Evolutionary conservation across 1,140 invertebrate genomes (phyloP), one percentile per base, ranked within the genome.

Genomic region (Dendroctonus valens): DNA sequence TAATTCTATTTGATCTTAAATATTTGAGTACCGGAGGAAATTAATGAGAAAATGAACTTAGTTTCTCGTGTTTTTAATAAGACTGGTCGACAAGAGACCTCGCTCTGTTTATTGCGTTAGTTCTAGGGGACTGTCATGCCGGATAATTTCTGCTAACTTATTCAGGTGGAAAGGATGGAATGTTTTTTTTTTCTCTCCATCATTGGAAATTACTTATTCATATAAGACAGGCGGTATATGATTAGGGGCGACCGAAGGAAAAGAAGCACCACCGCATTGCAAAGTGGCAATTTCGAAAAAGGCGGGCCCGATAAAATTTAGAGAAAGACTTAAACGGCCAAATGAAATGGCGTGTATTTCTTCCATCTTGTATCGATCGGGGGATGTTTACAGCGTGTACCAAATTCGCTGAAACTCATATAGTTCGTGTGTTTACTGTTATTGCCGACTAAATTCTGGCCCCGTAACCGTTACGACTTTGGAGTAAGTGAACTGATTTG

Each of bases 1-100:
- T 64, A 64, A 64, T 64, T 64, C 62, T 52, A 64, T 64, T 64
- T 64, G 62, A 64, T 54, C 62, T 64, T 64, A 64, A 64, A 64
- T 64, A 64, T 64, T 64, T 64, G 53, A 57, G 52, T 14, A 64
- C 38, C 62, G 50, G 41, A 46, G 50, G 42, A 64, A 64, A 64
- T 64, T 64, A 64, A 64, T 54, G 51, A 64, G 62, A 64, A 64
- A 64, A 64, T 57, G 62, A 64, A 64, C 40, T 64, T 64, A 54
- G 50, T 63, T 52, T 41, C 50, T 39, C 46, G 60, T 52, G 51
- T 63, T 63, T 63, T 63, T 63, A 63, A 63, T 63, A 63, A 54
- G 50, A 52, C 50, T 53, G 40, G 11, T 12, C 14, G 38, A 11
- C 11, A 14, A 50, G 48, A 11, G 39, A 39, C 49, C 37, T 37